Evolutionary conservation across 2,797 vertebrate genomes (phyloP), one percentile per base, ranked within the genome.

Genomic region (Sebastes steindachneri): DNA sequence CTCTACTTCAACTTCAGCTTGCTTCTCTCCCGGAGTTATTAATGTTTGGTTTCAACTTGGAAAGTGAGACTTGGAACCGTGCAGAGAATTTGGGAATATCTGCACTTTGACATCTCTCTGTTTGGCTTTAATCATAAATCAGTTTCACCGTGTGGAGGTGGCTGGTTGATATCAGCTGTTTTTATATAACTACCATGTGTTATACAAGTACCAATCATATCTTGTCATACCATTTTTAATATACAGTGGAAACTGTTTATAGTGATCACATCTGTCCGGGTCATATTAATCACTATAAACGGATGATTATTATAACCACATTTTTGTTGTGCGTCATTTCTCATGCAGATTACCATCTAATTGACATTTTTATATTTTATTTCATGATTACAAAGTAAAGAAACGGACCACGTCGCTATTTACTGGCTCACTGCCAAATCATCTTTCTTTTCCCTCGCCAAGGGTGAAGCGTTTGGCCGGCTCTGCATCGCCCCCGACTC

Each of bases 101-200:
- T 70, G 15, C 4, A 23, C 73, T 72, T 54, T 23, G 55, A 62
- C 58, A n/a, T 55, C n/a, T 35, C 5, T 37, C 7, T 25, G 25
- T 55, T 62, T 67, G 62, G 55, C 74, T 65, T 65, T 23, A 35
- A 75, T 59, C 51, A 60, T 23, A 53, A 53, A 53, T 53, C 41
- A 17, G 7, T 62, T 23, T 25, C 53, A 8, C 54, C 15, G 0
- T 5, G 33, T 65, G 41, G 63, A 64, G 21, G 60, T 63, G 21
- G 21, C 45, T 9, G 29, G 33, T 7, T 9, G 31, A 54, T 12
- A 66, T 53, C 23, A 33, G 8, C 9, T 21, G 0, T 53, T 41
- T 63, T 69, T 53, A 80, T 58, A 17, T 45, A 72, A 68, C 37
- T 17, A 3, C 2, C 10, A 17, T 11, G 17, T 19, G 26, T 59